Conservation (phyloP, 2,113 vertebrate species). For the Passerina amoena region DNA sequence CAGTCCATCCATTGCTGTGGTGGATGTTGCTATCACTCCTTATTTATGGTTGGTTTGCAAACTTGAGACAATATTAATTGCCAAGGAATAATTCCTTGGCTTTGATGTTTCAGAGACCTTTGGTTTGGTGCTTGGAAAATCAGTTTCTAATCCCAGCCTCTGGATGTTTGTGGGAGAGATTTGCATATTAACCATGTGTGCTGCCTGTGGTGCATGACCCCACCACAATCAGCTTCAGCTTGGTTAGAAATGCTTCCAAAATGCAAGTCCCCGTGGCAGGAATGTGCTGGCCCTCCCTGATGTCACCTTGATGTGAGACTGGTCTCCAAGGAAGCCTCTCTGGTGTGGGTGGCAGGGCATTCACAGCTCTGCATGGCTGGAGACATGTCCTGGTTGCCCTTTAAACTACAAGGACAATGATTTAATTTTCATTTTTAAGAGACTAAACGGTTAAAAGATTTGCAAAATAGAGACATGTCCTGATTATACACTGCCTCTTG, state of each 20-base stretch:
- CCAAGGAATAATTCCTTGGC: neutral
- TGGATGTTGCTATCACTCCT: neutral
- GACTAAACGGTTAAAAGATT: neutral
- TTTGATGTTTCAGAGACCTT: neutral
- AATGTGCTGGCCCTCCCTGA: neutral
- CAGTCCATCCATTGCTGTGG: neutral
- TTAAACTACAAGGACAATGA: neutral
- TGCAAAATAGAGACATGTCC: neutral
- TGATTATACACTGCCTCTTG: neutral
- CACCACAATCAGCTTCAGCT: fast-evolving
- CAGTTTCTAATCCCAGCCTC: neutral
- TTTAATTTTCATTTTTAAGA: neutral
- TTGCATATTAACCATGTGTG: fast-evolving
- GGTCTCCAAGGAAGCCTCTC: neutral
- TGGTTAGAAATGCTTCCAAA: neutral
- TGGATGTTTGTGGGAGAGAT: slow-evolving; percentile 3
- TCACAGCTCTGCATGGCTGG: neutral
- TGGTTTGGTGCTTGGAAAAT: neutral
- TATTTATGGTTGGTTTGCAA: neutral
- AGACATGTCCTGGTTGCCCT: neutral
- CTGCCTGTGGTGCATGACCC: neutral
- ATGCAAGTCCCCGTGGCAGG: neutral
- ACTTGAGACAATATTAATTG: neutral
- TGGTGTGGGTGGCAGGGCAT: neutral
- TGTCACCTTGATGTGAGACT: neutral